Evolutionary conservation across 1,140 invertebrate genomes (phyloP).

Genomic region (Ceratoteleas bidentatus): DNA sequence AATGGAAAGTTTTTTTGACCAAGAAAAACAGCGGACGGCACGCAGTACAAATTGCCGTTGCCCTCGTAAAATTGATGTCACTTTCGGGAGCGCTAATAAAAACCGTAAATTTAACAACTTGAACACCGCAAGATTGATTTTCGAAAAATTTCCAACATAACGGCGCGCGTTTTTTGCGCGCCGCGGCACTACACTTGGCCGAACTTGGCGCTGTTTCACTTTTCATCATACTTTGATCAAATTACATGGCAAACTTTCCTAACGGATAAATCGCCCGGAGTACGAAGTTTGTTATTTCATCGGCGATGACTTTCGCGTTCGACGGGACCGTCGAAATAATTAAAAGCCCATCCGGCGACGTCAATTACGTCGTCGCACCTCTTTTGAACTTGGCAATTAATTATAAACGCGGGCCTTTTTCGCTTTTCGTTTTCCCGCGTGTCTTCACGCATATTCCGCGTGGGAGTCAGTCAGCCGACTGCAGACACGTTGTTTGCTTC

Average conservation of each 20-base stretch:
- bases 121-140: too few species aligned
- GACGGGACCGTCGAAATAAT: neutral
- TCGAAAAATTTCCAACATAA: too few species aligned
- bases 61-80: too few species aligned
- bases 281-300: conserved; percentile 20
- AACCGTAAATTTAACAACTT: too few species aligned
- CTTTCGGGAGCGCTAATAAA: too few species aligned
- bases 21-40: too few species aligned
- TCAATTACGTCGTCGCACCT: conserved; percentile 3
- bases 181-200: neutral
- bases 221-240: conserved; percentile 26
- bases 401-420: conserved; percentile 20
- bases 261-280: conserved; percentile 11
- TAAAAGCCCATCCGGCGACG: neutral
- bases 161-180: too few species aligned
- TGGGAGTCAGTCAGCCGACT: conserved; percentile 11
- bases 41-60: too few species aligned
- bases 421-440: neutral
- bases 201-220: conserved; percentile 15
- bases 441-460: conserved; percentile 27
- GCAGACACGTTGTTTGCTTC: conserved; percentile 38
- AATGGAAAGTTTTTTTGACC: too few species aligned
- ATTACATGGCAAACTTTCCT: conserved; percentile 19
- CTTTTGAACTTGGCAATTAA: conserved; percentile 20
- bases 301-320: conserved; percentile 15